phyloP scores from a whole-genome alignment of 2,797 vertebrate genomes.

The Myiotriccus ornatus region DNA sequence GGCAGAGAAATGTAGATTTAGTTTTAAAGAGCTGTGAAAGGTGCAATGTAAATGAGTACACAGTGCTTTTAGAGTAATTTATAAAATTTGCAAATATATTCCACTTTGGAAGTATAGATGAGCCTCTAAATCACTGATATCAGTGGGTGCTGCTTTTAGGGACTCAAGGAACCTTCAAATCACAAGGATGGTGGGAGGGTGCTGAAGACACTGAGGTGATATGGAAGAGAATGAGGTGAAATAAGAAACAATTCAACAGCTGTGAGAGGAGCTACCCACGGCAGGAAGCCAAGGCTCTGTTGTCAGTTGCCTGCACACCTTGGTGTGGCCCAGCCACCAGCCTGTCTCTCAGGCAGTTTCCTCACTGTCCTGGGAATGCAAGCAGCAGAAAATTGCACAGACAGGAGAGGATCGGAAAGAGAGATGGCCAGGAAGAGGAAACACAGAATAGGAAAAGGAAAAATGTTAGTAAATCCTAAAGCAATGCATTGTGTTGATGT shows the following conservation, averaged over 20 bases:
- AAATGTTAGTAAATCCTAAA: neutral
- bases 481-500: neutral
- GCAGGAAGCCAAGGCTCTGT: accelerated
- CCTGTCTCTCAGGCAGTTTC: neutral
- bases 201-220: accelerated
- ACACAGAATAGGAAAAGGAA: neutral
- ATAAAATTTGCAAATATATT: neutral
- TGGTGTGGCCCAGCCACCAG: neutral
- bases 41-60: neutral
- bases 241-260: accelerated
- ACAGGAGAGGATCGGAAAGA: accelerated
- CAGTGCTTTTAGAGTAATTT: neutral
- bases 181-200: neutral
- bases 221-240: neutral
- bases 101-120: neutral
- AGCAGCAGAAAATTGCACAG: accelerated
- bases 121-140: neutral
- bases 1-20: neutral
- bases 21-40: neutral
- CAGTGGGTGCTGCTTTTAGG: neutral
- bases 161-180: neutral
- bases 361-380: neutral
- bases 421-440: neutral
- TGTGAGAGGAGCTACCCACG: accelerated
- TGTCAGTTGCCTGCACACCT: accelerated